Evolutionary conservation across 2,888 invertebrate species (phyloP), one percentile per base, ranked within the genome.

Genomic region (Pediacus dermestoides): DNA sequence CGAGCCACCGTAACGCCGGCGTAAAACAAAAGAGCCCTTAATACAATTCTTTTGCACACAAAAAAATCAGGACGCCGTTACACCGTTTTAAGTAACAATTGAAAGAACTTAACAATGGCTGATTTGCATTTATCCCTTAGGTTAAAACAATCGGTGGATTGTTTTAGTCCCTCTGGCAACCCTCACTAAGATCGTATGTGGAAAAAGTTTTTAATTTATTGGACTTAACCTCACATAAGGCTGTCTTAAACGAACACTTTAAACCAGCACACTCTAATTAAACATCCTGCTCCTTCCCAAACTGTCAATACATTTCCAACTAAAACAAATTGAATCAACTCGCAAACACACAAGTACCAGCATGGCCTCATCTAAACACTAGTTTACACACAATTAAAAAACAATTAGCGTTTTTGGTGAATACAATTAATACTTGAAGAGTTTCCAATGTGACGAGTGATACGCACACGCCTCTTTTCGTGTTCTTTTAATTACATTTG

Each of bases 101-200:
- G 57, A 59, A 57, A 57, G 57, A 57, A 59, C 55, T 52, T 49
- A 58, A 61, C 61, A 61, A 61, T 58, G 57, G 55, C 57, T 55
- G 60, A 61, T 61, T 61, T 61, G 61, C 63, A 64, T 64, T 61
- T 55, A 58, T 61, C 60, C 61, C 59, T 58, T 50, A 50, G 57
- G 54, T 52, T 57, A 57, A 60, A 60, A 61, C 59, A 62, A 60
- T 60, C 60, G 60, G 57, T 23, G 4, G 9, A n/a, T 7, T 43
- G 45, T 42, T 46, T 39, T 28, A 26, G 37, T 31, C 33, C 39
- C 38, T 36, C 33, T 28, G 25, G 25, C 30, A 40, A 30, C 21
- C 36, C 35, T 42, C 33, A n/a, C n/a, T n/a, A n/a, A n/a, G n/a
- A n/a, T n/a, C n/a, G n/a, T n/a, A n/a, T n/a, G n/a, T n/a, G n/a